A percentile compares a stretch with the other conserved stretches of the same genome.
Conservation (phyloP, 2,797 vertebrate species). For the Serranus cabrilla region DNA sequence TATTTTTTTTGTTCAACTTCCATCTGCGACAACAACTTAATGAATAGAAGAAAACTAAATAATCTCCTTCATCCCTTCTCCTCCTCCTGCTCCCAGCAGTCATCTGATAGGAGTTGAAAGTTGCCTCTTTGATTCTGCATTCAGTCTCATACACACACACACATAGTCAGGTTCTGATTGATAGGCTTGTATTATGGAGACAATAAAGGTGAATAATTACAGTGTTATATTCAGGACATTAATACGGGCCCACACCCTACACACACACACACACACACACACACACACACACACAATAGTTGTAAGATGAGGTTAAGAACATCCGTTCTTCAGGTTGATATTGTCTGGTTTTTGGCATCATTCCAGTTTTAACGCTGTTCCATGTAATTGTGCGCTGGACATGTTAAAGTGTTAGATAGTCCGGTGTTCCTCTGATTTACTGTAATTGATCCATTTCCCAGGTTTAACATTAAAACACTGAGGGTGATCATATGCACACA, state of each 20-base stretch:
- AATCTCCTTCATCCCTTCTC: not conserved
- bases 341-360: not conserved
- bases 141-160: constrained; percentile 24
- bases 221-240: constrained; percentile 54
- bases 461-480: not conserved
- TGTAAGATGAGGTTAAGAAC: constrained; percentile 33
- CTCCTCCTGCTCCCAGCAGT: constrained; percentile 46
- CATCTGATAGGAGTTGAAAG: constrained; percentile 85
- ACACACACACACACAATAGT: constrained; percentile 7
- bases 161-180: constrained; percentile 35
- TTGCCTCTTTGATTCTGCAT: constrained; percentile 55
- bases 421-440: too few relatives aligned
- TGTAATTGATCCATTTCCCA: too few relatives aligned
- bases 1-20: not conserved
- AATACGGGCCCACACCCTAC: constrained; percentile 51
- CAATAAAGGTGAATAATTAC: constrained; percentile 59
- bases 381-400: not conserved
- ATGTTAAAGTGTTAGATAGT: not conserved
- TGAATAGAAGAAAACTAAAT: not conserved
- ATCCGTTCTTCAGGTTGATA: not conserved
- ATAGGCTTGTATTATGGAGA: constrained; percentile 40
- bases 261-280: not conserved
- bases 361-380: not conserved
- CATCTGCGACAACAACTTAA: not conserved
- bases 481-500: not conserved